Evolutionary conservation across 2,797 vertebrate species (phyloP).

Genomic region (Sebastes ruberrimus): DNA sequence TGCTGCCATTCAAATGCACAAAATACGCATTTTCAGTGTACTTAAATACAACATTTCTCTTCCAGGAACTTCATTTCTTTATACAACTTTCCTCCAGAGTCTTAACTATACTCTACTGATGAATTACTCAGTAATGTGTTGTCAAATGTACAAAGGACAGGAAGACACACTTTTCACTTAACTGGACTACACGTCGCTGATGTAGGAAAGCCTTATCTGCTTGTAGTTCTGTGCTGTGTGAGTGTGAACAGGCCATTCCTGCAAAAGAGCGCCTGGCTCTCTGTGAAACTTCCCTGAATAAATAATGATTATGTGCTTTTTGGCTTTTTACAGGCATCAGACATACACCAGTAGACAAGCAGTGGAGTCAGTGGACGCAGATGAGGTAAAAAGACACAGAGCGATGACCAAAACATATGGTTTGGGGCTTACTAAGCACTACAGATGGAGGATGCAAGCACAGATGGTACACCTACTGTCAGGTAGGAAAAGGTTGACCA

Average conservation of each 20-base stretch:
- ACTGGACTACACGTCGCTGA: background rate
- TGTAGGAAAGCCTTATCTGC: background rate
- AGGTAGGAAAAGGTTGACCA: constrained; percentile 37
- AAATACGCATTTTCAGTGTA: background rate
- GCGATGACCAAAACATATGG: constrained; percentile 36
- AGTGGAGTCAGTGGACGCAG: constrained; percentile 1
- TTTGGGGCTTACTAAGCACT: constrained; percentile 41
- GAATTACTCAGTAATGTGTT: background rate
- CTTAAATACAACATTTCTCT: background rate
- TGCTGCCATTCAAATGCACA: background rate
- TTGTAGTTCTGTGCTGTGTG: background rate
- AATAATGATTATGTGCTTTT: constrained; percentile 11
- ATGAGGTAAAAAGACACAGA: constrained; percentile 9
- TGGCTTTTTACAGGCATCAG: background rate
- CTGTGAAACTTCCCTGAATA: background rate
- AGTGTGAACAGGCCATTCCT: background rate
- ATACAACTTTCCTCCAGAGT: background rate
- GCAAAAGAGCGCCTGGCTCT: background rate
- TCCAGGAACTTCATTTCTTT: background rate
- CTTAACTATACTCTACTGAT: no score
- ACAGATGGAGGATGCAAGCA: constrained; percentile 40
- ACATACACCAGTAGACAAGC: constrained; percentile 4
- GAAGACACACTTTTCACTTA: background rate
- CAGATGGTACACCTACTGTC: constrained; percentile 57
- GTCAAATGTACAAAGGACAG: background rate